These are phyloP conservation scores for Stylophora pistillata DNA, from an alignment of 64 coral and sea anemone genomes.

Conservation along the genomic window DNA sequence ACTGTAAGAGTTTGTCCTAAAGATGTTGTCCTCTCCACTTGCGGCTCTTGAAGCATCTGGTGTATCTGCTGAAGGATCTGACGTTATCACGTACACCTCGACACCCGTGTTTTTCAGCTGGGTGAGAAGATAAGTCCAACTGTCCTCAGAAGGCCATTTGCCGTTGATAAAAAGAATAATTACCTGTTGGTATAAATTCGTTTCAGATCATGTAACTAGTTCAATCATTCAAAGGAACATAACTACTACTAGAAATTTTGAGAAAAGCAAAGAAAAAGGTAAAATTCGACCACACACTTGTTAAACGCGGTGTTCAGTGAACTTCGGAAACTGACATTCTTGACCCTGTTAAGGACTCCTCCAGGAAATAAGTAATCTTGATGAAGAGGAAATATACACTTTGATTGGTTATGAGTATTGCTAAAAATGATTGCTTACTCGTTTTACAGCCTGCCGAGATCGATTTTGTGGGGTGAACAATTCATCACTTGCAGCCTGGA, in stretches of 20 bases:
- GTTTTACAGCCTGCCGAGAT: constrained; percentile 42
- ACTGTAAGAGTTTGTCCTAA: constrained; percentile 28
- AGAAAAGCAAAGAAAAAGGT: no score
- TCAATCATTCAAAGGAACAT: background rate
- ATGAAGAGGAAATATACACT: background rate
- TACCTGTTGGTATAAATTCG: background rate
- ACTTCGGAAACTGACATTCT: no score
- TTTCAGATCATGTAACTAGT: background rate
- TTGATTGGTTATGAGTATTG: no score
- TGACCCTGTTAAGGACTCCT: no score
- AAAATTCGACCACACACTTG: no score
- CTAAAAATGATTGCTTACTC: constrained; percentile 25
- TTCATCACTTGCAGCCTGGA: constrained; percentile 36
- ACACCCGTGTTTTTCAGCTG: constrained; percentile 24
- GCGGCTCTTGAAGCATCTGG: constrained; percentile 1
- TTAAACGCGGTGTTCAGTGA: no score
- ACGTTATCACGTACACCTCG: constrained; percentile 22
- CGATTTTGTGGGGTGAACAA: constrained; percentile 58
- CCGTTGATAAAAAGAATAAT: constrained; percentile 47
- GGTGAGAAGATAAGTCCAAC: background rate
- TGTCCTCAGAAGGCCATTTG: constrained; percentile 25
- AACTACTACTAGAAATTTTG: no score
- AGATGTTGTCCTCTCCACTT: constrained; percentile 20
- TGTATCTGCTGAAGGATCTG: constrained; percentile 22
- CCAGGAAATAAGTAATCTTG: background rate